These are phyloP conservation scores for Staurois parvus DNA, from an alignment of 2,797 vertebrate genomes.

Conservation along the genomic window DNA sequence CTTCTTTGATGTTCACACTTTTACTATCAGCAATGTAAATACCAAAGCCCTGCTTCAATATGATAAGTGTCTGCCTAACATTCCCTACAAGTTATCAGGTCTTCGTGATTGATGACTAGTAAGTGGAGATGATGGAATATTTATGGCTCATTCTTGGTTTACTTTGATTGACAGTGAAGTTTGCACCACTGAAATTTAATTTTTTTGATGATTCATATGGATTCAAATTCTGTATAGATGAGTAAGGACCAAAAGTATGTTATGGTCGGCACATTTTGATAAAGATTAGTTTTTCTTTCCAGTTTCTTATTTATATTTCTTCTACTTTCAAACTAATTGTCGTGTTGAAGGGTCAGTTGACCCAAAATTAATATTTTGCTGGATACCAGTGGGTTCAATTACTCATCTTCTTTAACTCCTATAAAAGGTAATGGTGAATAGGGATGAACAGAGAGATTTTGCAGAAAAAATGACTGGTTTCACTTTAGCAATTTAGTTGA, in stretches of 20 bases:
- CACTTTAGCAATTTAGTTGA: no score
- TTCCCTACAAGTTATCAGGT: slow-evolving; percentile 37
- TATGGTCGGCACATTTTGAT: background rate
- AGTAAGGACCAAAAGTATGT: background rate
- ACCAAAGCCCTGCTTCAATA: slow-evolving; percentile 33
- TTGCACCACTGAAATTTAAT: background rate
- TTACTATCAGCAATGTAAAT: slow-evolving; percentile 41
- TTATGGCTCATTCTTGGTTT: slow-evolving; percentile 9
- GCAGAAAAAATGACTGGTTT: no score
- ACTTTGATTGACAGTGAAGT: slow-evolving; percentile 1
- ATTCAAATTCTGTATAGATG: slow-evolving; percentile 1
- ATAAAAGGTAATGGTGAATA: no score
- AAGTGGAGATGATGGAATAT: slow-evolving; percentile 23
- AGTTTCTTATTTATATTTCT: no score
- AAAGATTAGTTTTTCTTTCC: no score
- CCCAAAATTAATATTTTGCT: no score
- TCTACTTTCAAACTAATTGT: no score
- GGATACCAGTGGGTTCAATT: no score
- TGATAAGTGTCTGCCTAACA: slow-evolving; percentile 38
- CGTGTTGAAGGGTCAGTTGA: no score
- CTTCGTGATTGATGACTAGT: slow-evolving; percentile 40
- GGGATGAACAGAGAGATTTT: no score
- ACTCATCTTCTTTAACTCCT: no score
- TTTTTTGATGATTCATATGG: background rate
- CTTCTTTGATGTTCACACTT: slow-evolving; percentile 27